Base-by-base conservation (phyloP, 1,140 invertebrate species). In the Brachionus rotundiformis region DNA sequence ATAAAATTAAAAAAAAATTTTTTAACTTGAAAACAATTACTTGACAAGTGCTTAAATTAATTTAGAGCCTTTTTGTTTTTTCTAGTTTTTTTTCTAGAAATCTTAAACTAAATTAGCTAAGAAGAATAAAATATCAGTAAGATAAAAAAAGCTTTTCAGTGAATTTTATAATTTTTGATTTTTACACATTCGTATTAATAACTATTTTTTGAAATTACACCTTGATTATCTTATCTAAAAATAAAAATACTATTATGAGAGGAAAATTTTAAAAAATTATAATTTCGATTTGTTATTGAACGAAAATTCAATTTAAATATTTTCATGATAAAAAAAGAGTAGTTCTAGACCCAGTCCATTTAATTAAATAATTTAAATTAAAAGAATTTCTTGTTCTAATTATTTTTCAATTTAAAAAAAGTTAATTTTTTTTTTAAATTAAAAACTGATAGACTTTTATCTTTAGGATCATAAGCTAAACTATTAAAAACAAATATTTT, bases 401-500 rank as follows among this genome's bases (percentile, higher is more conserved):
- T n/a, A n/a, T n/a, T n/a, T n/a, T n/a, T n/a, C n/a, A n/a, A n/a
- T n/a, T n/a, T n/a, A n/a, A n/a, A n/a, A n/a, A n/a, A 39, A 39
- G 36, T 39, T 39, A 39, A 39, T 39, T 39, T 39, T 54, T 54
- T 3, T 23, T 54, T 54, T 54, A 54, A 39, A 39, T 6, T 6
- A 39, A 39, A 11, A 39, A 39, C 36, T 8, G 47, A 54, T 19
- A 54, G 19, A 16, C 19, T 54, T 49, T 54, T 54, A 54, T 54
- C 47, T 25, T 8, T 8, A 8, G 23, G 16, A 54, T 54, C 47
- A 19, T 8, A 39, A 6, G 7, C 13, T 10, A 54, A 54, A 54
- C 47, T 54, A 54, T 54, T 54, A 54, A 54, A 54, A 54, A 54
- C 47, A 54, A 54, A 54, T 54, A 54, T 54, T 54, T 54, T 54